Evolutionary conservation across 2,797 vertebrate genomes (phyloP), one percentile per base, ranked within the genome.

Genomic region (Sebastes matsubarae): DNA sequence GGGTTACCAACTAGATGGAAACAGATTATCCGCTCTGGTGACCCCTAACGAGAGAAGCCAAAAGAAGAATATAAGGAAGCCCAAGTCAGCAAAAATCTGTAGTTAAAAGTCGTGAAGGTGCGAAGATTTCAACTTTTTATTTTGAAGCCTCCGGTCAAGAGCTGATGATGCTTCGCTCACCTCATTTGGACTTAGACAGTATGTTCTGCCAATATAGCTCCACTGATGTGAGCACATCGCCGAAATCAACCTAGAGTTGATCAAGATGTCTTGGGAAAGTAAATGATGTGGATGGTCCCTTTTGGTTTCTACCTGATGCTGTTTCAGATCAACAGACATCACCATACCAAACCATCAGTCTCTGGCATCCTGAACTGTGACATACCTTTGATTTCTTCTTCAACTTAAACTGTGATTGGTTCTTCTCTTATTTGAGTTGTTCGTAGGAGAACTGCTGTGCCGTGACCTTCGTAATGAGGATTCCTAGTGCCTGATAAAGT

Each of bases 31-130:
- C 38, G 13, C 38, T 42, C 2, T 16, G 38, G 38, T 0, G 13
- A 0, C 38, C 38, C 38, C 13, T 16, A 42, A 42, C 13, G 0
- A 0, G 38, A 42, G 38, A 0, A 42, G 38, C 38, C 38, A 42
- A 42, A 42, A 42, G 38, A 42, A 42, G 13, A 42, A 42, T 42
- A 42, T 42, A 42, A 42, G 38, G 38, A 42, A 42, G 38, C 38
- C 6, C 38, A 42, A 42, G 0, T 42, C 38, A 16, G 13, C 38
- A 42, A 42, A 42, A 42, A 42, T 42, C 38, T 42, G 38, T 42
- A 42, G 13, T n/a, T 2, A 10, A 60, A 60, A 30, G 7, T 16
- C 14, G 13, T 58, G 46, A 50, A 50, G 46, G 16, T 50, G 57
- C 14, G 0, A 58, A 27, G 7, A 58, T 30, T 1, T 60, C 0